phyloP scores from a whole-genome alignment of 2,888 invertebrate species.

The Liopterus haemorrhoidalis region DNA sequence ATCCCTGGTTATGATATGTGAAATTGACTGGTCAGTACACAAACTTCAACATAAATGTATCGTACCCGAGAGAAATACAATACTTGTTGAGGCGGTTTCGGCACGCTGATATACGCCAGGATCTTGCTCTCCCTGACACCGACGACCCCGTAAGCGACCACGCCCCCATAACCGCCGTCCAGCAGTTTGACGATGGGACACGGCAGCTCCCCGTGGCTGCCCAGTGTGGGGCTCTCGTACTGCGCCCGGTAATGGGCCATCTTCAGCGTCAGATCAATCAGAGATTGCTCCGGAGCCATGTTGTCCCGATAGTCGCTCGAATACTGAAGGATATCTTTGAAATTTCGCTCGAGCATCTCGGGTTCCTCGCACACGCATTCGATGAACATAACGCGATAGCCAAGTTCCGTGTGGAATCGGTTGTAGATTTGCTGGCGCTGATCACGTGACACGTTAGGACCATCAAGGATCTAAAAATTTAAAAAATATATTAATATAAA shows the following conservation, averaged over 20 bases:
- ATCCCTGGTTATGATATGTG: too few species aligned
- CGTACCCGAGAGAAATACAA: constrained; percentile 85
- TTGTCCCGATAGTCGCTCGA: constrained; percentile 79
- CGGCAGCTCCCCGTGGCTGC: constrained; percentile 44
- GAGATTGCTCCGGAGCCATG: constrained; percentile 72
- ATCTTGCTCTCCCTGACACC: constrained; percentile 80
- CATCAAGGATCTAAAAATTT: constrained; percentile 82
- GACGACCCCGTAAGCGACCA: constrained; percentile 63
- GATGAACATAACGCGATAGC: constrained; percentile 83
- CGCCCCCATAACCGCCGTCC: constrained; percentile 58
- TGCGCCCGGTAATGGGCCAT: constrained; percentile 77
- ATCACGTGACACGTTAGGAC: constrained; percentile 80
- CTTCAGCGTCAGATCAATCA: constrained; percentile 73
- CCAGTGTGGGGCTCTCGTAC: constrained; percentile 70
- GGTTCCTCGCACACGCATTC: constrained; percentile 87
- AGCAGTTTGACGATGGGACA: constrained; percentile 53
- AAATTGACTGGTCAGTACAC: too few species aligned
- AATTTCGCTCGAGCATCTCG: constrained; percentile 63
- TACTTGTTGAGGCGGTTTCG: constrained; percentile 76
- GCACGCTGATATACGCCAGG: constrained; percentile 81
- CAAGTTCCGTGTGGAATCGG: constrained; percentile 64
- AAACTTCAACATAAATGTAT: constrained; percentile 28
- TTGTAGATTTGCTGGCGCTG: constrained; percentile 72
- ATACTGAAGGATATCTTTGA: constrained; percentile 75
- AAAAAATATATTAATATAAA: too few species aligned